Evolutionary conservation across 2,797 vertebrate genomes (phyloP), one percentile per base, ranked within the genome.

Genomic region (Microcaecilia unicolor): DNA sequence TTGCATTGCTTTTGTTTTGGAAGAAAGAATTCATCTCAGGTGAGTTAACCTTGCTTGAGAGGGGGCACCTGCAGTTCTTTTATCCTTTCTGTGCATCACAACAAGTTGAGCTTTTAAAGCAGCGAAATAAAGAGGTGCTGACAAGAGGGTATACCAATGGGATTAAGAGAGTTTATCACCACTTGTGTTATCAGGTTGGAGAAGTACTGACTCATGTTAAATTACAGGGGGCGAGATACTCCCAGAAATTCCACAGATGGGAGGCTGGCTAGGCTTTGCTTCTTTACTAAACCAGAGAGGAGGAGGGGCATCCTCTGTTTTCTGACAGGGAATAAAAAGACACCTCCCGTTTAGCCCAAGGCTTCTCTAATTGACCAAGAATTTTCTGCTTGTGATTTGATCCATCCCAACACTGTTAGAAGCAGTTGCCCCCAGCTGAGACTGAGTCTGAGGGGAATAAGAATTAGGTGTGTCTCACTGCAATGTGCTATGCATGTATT

Each of bases 1-100:
- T 58, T 61, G 65, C 14, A 22, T 44, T 64, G 69, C 79, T 72
- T 78, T 83, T 85, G 81, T 85, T 72, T 65, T 42, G 54, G 50
- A 67, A 72, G 67, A 79, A 76, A 79, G 75, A 77, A 74, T 73
- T 77, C 63, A 78, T 75, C 74, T 83, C 78, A 80, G 79, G 76
- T 79, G 79, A 80, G 81, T 83, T 84, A 85, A 85, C 83, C 80
- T 78, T 59, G 71, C 76, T 67, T 80, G 69, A 70, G 60, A 64
- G 68, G 70, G 80, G 80, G 80, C 79, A 85, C 73, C 81, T 84
- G 81, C 68, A 74, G 69, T 79, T 76, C 76, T 77, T 78, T 74
- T 51, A 61, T 58, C 52, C 46, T 64, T 70, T 74, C 79, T 76
- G 70, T 78, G 77, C 84, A 84, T 83, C 78, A 80, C 83, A 82